phyloP scores from a whole-genome alignment of 2,888 invertebrate genomes.

The Caenorhabditis virilis region DNA sequence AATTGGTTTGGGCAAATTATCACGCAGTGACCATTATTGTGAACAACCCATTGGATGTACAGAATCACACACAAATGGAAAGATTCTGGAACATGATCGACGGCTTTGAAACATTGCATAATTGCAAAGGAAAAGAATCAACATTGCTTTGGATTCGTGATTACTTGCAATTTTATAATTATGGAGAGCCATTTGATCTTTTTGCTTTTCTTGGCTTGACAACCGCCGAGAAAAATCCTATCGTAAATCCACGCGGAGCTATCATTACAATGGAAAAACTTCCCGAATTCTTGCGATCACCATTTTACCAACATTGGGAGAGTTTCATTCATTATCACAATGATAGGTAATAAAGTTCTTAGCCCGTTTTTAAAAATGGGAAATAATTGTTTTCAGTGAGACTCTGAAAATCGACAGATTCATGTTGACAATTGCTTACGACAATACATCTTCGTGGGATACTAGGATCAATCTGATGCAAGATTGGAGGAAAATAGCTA shows the following conservation, averaged over 20 bases:
- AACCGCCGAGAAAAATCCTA: slow-evolving; percentile 27
- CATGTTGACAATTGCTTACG: slow-evolving; percentile 63
- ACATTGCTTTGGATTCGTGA: slow-evolving; percentile 66
- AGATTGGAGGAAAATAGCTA: slow-evolving; percentile 61
- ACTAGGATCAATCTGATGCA: slow-evolving; percentile 63
- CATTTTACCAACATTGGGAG: slow-evolving; percentile 64
- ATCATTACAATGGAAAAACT: slow-evolving; percentile 49
- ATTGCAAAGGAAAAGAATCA: slow-evolving; percentile 55
- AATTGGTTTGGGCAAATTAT: slow-evolving; percentile 66
- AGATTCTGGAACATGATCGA: slow-evolving; percentile 58
- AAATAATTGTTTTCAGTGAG: slow-evolving; percentile 17
- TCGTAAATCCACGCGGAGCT: slow-evolving; percentile 42
- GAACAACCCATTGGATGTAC: slow-evolving; percentile 56
- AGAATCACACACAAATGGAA: slow-evolving; percentile 44
- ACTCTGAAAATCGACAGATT: slow-evolving; percentile 46
- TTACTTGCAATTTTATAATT: slow-evolving; percentile 54
- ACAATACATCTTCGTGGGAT: slow-evolving; percentile 63
- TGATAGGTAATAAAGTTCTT: slow-evolving; percentile 6
- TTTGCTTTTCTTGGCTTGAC: slow-evolving; percentile 24
- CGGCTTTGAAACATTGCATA: slow-evolving; percentile 60
- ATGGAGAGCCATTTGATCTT: slow-evolving; percentile 46
- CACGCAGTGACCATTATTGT: slow-evolving; percentile 65
- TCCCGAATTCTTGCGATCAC: slow-evolving; percentile 56
- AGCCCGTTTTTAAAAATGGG: not conserved
- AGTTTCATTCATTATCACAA: slow-evolving; percentile 48